Percentiles rank a stretch among this genome's conserved stretches.
Conservation (phyloP, 1,140 invertebrate species). For the Pissodes strobi region DNA sequence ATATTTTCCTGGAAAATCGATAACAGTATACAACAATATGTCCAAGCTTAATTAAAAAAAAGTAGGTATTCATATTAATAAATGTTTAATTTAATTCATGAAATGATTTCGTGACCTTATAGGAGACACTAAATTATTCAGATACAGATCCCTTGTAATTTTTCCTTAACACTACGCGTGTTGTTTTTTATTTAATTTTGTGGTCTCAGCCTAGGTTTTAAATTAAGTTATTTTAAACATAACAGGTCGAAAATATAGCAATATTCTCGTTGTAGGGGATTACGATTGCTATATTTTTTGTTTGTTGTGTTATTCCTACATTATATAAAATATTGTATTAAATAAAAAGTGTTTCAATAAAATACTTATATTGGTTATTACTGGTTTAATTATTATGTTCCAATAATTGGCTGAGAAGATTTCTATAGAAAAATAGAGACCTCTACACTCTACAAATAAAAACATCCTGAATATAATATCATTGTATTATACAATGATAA, state of each 20-base stretch:
- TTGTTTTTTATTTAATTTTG: slow-evolving; percentile 30
- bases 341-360: slow-evolving; percentile 45
- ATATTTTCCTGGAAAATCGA: too few species aligned
- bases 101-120: too few species aligned
- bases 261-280: slow-evolving; percentile 39
- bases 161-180: not conserved
- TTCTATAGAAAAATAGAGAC: too few species aligned
- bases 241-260: slow-evolving; percentile 18
- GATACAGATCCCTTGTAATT: not conserved
- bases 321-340: slow-evolving; percentile 41
- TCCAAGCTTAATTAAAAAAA: too few species aligned
- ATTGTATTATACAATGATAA: too few species aligned
- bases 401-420: too few species aligned
- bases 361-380: slow-evolving; percentile 39
- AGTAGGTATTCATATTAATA: too few species aligned
- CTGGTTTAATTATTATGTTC: not conserved
- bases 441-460: too few species aligned
- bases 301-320: slow-evolving; percentile 40
- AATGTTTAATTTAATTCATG: too few species aligned
- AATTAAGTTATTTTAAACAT: slow-evolving; percentile 42
- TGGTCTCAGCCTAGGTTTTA: slow-evolving; percentile 38
- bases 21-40: too few species aligned
- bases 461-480: too few species aligned
- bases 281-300: slow-evolving; percentile 27
- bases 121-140: too few species aligned